Conservation (phyloP, 2,113 vertebrate species). For the Pterophyllum scalare region DNA sequence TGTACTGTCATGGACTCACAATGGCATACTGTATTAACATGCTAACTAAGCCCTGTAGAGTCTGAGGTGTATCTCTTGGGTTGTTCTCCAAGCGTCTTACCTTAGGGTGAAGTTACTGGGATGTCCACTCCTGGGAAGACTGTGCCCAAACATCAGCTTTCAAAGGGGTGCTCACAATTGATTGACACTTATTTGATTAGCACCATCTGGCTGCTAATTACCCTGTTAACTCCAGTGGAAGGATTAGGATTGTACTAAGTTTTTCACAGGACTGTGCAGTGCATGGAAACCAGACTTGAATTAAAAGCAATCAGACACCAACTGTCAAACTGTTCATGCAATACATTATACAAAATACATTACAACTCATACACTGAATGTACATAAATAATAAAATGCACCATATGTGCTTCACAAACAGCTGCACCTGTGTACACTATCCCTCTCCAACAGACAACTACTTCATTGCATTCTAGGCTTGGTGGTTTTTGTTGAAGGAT, state of each 20-base stretch:
- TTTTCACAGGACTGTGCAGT: background rate
- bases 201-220: background rate
- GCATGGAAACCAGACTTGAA: background rate
- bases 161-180: background rate
- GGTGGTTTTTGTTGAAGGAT: background rate
- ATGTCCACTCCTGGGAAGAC: background rate
- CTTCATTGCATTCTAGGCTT: background rate
- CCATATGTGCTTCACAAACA: background rate
- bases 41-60: background rate
- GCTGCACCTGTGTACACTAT: background rate
- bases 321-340: background rate
- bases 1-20: background rate
- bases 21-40: too few species aligned
- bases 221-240: background rate
- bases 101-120: background rate
- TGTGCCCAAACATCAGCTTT: background rate
- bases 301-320: background rate
- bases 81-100: background rate
- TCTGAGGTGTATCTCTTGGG: background rate
- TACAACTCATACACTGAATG: background rate
- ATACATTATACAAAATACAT: background rate
- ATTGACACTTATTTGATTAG: background rate
- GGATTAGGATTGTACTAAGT: background rate
- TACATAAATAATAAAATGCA: background rate
- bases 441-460: background rate